A percentile compares a stretch with the other conserved stretches of the same genome.
Conservation (phyloP, 1,140 invertebrate species). For the Leptopilina clavipes region DNA sequence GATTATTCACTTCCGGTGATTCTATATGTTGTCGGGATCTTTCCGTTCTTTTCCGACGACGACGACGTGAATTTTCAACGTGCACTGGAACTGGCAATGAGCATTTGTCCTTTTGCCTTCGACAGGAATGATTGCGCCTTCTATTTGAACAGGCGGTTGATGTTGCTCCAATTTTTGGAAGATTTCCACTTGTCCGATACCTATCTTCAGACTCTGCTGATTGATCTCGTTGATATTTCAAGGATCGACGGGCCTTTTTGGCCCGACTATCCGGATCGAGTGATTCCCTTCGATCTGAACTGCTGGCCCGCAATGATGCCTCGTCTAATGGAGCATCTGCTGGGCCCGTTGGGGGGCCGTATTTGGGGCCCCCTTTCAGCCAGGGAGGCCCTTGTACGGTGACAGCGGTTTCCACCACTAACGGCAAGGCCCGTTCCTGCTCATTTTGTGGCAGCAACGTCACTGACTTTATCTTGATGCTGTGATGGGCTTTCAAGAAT, state of each 20-base stretch:
- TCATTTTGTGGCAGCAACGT: conserved; percentile 59
- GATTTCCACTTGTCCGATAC: not conserved
- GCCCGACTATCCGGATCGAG: conserved; percentile 10
- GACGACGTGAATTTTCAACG: not conserved
- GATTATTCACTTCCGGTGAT: not conserved
- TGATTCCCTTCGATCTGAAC: not conserved
- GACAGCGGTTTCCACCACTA: conserved; percentile 63
- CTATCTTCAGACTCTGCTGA: not conserved
- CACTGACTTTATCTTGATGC: conserved; percentile 68
- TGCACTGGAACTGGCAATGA: not conserved
- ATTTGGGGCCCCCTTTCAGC: conserved; percentile 58
- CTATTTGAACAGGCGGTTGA: not conserved
- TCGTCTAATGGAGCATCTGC: conserved; percentile 56
- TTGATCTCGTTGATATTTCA: conserved; percentile 2
- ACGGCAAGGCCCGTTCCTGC: conserved; percentile 63
- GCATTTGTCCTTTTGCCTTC: conserved; percentile 17
- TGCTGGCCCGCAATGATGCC: conserved; percentile 20
- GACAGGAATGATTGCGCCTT: conserved; percentile 45
- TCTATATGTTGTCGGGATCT: not conserved
- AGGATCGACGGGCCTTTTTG: conserved; percentile 30
- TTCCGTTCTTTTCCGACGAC: conserved; percentile 4
- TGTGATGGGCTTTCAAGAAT: conserved; percentile 57
- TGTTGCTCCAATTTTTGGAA: not conserved
- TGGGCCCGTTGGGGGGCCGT: conserved; percentile 63
- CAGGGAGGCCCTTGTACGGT: conserved; percentile 53